Base-by-base conservation (phyloP, 2,888 invertebrate genomes). In the Diloba caeruleocephala region DNA sequence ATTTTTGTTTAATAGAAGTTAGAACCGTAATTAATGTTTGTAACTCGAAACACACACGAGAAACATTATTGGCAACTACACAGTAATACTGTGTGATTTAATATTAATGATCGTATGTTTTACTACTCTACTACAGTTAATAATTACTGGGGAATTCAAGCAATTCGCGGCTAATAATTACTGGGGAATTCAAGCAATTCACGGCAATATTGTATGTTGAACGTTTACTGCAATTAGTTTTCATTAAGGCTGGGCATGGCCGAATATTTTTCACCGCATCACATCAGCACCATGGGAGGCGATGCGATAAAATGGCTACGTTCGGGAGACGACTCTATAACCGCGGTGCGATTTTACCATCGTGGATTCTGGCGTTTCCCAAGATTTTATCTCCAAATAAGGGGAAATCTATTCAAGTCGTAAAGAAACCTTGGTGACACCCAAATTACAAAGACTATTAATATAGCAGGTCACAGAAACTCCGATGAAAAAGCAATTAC, bases 401-500 rank as follows among this genome's bases (percentile, higher is more conserved):
- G n/a, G n/a, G n/a, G n/a, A n/a, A n/a, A n/a, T n/a, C n/a, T n/a
- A n/a, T n/a, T n/a, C n/a, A n/a, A n/a, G n/a, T n/a, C n/a, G n/a
- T n/a, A 21, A 21, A 4, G 21, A 21, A 21, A 21, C 7, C 5
- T 21, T 7, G 7, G 5, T 4, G 14, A 31, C 14, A 15, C 31
- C 9, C 15, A 14, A 14, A 25, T 2, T 37, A 9, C 21, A 17
- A 37, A 58, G 5, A 32, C 8, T 55, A 19, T 23, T 58, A 9
- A 34, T 26, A 37, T 21, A 7, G 29, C 36, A 39, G 15, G 1
- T 34, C 4, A 15, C 10, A 25, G 29, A 34, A 58, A 17, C 14
- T 21, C 9, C 13, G 1, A 29, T 37, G 12, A 41, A 38, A 56
- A 42, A 38, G 28, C 29, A 43, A 59, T 48, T 29, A 44, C 6